A percentile compares a stretch with the other conserved stretches of the same genome.
phyloP scores from a whole-genome alignment of 2,888 invertebrate species.

The Melangyna quadrimaculata region DNA sequence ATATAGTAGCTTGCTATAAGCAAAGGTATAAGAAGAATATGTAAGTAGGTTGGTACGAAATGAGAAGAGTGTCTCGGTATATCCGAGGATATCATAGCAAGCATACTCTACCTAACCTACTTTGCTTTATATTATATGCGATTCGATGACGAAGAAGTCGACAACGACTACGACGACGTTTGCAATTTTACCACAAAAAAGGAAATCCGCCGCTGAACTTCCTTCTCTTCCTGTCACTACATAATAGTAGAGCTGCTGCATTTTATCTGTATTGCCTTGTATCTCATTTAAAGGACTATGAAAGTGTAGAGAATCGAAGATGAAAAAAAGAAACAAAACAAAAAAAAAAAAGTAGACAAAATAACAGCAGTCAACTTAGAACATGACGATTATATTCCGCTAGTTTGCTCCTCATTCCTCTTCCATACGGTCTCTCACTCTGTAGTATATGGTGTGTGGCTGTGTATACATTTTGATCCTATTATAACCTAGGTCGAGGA shows the following conservation, averaged over 20 bases:
- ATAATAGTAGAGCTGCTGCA: background rate
- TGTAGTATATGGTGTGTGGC: background rate
- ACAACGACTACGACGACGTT: constrained; percentile 20
- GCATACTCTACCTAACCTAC: background rate
- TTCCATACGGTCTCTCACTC: background rate
- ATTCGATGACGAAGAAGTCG: constrained; percentile 32
- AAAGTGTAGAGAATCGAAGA: constrained; percentile 5
- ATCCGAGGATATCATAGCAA: constrained; percentile 40
- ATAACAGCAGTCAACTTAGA: constrained; percentile 49
- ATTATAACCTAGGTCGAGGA: constrained; percentile 65
- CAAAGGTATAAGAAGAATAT: too few species aligned
- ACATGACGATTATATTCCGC: constrained; percentile 63
- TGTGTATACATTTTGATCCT: constrained; percentile 66
- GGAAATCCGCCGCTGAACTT: constrained; percentile 49
- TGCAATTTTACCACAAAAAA: constrained; percentile 53
- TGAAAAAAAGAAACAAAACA: background rate
- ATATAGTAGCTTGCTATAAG: background rate
- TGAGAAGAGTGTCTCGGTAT: constrained; percentile 3
- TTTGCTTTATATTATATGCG: background rate
- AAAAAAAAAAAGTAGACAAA: background rate
- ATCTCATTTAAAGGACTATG: constrained; percentile 30
- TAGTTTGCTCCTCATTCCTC: constrained; percentile 32
- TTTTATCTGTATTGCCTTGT: background rate
- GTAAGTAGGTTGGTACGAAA: background rate
- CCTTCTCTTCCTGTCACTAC: background rate